Conservation (phyloP, 2,797 vertebrate species). For the Helostoma temminkii region DNA sequence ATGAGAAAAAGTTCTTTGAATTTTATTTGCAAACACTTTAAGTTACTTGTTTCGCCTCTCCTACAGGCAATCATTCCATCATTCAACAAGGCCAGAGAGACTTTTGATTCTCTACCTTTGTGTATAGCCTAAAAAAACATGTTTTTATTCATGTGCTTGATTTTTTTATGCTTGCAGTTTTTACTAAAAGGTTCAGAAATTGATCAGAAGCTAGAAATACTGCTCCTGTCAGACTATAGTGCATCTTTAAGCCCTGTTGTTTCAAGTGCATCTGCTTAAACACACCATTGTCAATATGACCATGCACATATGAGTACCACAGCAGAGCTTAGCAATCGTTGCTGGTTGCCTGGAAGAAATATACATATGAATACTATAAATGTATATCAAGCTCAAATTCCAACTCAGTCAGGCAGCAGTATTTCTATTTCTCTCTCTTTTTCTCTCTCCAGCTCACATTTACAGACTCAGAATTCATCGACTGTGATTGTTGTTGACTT, state of each 20-base stretch:
- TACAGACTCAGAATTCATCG: constrained; percentile 46
- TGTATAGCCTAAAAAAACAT: constrained; percentile 1
- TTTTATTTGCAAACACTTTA: constrained; percentile 3
- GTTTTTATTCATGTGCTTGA: not conserved
- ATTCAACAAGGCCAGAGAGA: constrained; percentile 23
- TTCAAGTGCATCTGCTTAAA: constrained; percentile 29
- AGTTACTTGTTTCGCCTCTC: not conserved
- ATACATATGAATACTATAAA: constrained; percentile 43
- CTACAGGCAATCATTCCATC: constrained; percentile 23
- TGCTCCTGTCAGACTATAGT: constrained; percentile 2
- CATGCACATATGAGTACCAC: constrained; percentile 5
- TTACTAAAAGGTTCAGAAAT: too few species aligned
- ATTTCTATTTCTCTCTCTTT: constrained; percentile 33
- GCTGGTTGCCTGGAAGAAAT: constrained; percentile 20
- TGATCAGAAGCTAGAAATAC: not conserved
- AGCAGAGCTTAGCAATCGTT: constrained; percentile 20
- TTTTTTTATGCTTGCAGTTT: too few species aligned
- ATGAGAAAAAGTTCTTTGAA: constrained; percentile 3
- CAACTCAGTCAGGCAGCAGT: constrained; percentile 25
- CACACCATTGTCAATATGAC: constrained; percentile 29
- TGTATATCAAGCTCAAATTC: constrained; percentile 34
- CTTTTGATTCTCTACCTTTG: constrained; percentile 4
- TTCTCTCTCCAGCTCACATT: constrained; percentile 18
- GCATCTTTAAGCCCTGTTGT: not conserved
- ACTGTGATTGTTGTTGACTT: constrained; percentile 64